A percentile compares a stretch with the other conserved stretches of the same genome.
phyloP scores from a whole-genome alignment of 2,888 invertebrate species.

The Pteria penguin region DNA sequence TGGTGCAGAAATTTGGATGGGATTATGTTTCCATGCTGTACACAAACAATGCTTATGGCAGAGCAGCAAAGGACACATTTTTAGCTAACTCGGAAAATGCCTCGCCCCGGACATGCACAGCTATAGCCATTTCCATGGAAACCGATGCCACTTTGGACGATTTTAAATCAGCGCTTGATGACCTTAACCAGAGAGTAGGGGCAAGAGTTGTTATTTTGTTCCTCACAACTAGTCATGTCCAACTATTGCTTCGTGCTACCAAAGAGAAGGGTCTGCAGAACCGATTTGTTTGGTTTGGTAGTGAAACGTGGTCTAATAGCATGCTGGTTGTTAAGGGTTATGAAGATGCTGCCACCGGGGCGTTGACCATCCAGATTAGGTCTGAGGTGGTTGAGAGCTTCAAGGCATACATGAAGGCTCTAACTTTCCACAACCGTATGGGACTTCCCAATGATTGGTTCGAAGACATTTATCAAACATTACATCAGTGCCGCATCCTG shows the following conservation, averaged over 20 bases:
- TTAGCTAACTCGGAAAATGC: constrained; percentile 54
- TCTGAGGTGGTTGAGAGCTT: constrained; percentile 73
- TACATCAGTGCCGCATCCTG: constrained; percentile 76
- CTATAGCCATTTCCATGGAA: constrained; percentile 64
- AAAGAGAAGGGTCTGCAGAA: constrained; percentile 67
- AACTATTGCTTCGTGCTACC: constrained; percentile 75
- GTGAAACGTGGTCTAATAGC: constrained; percentile 71
- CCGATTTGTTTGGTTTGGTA: constrained; percentile 76
- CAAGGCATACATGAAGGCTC: constrained; percentile 67
- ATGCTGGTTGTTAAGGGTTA: constrained; percentile 59
- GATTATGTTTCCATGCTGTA: constrained; percentile 76
- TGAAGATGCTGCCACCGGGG: constrained; percentile 73
- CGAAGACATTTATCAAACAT: constrained; percentile 79
- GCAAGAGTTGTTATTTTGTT: constrained; percentile 77
- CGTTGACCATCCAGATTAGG: constrained; percentile 69
- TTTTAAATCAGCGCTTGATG: constrained; percentile 61
- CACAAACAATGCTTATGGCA: constrained; percentile 73
- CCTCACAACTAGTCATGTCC: constrained; percentile 69
- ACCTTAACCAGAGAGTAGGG: constrained; percentile 67
- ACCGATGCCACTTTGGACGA: constrained; percentile 58
- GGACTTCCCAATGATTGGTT: constrained; percentile 80
- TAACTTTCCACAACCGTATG: constrained; percentile 73
- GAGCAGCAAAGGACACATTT: constrained; percentile 71
- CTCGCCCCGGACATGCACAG: constrained; percentile 63
- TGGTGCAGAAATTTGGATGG: constrained; percentile 74